Evolutionary conservation across 2,888 invertebrate genomes (phyloP), one percentile per base, ranked within the genome.

Genomic region (Mayetiola destructor): DNA sequence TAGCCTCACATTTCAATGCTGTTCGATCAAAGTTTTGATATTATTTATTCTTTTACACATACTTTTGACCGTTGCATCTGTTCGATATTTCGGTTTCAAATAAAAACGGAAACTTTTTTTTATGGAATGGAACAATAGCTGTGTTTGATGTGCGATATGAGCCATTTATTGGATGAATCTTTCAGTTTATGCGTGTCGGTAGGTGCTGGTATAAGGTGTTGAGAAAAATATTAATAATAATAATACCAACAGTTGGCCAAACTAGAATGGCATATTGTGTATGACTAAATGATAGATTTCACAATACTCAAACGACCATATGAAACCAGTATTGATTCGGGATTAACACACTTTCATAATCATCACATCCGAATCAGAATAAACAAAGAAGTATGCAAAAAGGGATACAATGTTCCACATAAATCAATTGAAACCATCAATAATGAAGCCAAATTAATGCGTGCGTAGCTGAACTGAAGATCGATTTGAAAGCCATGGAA

Each of bases 251-350:
- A 48, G 48, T 48, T 48, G 48, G 48, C 27, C 48, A 23, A 48
- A 48, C 23, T 48, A 27, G 48, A n/a, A 48, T 48, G 48, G 48
- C 48, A 48, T 48, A 48, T 48, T 48, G 48, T 48, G 48, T 37
- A 48, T 48, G 48, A 48, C 48, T 48, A 40, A 40, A 40, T 40
- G 40, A 40, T 40, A 40, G 20, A 40, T 40, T 40, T 20, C 23
- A 48, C 27, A 27, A n/a, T n/a, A n/a, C n/a, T n/a, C n/a, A n/a
- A n/a, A n/a, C n/a, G n/a, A n/a, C n/a, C n/a, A n/a, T n/a, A n/a
- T n/a, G n/a, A n/a, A n/a, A n/a, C n/a, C n/a, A n/a, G n/a, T n/a
- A n/a, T n/a, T n/a, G n/a, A n/a, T n/a, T n/a, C n/a, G n/a, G n/a
- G n/a, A n/a, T n/a, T n/a, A n/a, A n/a, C n/a, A n/a, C n/a, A n/a